A percentile compares a stretch with the other conserved stretches of the same genome.
phyloP scores from a whole-genome alignment of 2,113 vertebrate species.

The Ceratotherium simum region DNA sequence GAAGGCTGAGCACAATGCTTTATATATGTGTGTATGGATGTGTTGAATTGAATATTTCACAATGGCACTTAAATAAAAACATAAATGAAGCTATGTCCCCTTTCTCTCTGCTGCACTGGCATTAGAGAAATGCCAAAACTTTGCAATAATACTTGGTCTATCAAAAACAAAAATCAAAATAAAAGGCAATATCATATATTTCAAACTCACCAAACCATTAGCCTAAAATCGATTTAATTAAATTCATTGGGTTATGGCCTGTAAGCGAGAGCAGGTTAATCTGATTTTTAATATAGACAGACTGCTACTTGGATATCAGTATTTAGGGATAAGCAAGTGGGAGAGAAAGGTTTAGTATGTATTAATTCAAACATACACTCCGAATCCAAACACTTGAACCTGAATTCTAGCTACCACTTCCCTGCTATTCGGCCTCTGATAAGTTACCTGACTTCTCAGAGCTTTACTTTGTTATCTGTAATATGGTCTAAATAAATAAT shows the following conservation, averaged over 20 bases:
- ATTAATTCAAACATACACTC: background rate
- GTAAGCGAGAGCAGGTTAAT: background rate
- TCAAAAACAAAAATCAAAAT: constrained; percentile 47
- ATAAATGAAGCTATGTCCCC: background rate
- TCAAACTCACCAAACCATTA: background rate
- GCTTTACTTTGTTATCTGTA: background rate
- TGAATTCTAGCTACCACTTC: background rate
- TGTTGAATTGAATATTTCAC: background rate
- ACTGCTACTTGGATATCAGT: background rate
- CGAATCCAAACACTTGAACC: background rate
- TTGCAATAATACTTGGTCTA: background rate
- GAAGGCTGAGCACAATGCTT: background rate
- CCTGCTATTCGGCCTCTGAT: background rate
- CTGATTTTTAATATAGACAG: background rate
- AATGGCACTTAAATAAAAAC: background rate
- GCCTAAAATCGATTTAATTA: background rate
- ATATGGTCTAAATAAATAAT: background rate
- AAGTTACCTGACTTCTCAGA: background rate
- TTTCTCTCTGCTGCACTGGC: background rate
- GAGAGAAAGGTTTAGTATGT: background rate
- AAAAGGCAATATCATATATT: background rate
- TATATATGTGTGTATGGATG: background rate
- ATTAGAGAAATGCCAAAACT: background rate
- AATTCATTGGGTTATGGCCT: background rate
- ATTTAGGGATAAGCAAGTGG: background rate